phyloP scores from a whole-genome alignment of 2,888 invertebrate species.

The Drosophila atroscutellata region DNA sequence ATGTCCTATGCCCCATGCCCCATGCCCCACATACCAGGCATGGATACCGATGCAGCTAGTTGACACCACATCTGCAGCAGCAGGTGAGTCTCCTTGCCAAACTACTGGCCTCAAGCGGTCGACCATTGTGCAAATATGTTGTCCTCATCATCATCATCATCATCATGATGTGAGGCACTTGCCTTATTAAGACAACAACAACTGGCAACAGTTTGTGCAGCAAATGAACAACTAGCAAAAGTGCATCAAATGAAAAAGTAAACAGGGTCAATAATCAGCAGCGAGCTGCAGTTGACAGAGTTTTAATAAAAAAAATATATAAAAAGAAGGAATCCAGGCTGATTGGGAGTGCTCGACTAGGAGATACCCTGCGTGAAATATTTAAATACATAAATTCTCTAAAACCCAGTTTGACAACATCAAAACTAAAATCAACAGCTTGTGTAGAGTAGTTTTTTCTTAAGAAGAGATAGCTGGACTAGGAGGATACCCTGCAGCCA shows the following conservation, averaged over 20 bases:
- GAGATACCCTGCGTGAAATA: background rate
- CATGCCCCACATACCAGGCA: background rate
- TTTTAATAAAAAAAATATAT: background rate
- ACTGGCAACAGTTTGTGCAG: slow-evolving; percentile 26
- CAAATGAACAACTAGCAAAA: background rate
- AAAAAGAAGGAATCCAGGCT: background rate
- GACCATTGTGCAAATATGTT: slow-evolving; percentile 37
- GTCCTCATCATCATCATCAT: background rate
- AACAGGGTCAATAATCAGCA: background rate
- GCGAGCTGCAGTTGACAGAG: background rate
- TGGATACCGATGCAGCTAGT: slow-evolving; percentile 61
- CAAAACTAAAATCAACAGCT: background rate
- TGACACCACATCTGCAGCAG: slow-evolving; percentile 53
- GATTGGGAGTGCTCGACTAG: background rate
- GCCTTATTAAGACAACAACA: slow-evolving; percentile 47
- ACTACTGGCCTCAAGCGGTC: slow-evolving; percentile 35
- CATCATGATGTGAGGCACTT: slow-evolving; percentile 22
- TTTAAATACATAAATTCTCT: background rate
- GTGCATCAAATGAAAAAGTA: background rate
- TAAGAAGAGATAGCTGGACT: background rate
- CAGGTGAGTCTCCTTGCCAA: slow-evolving; percentile 26
- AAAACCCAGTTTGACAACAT: background rate
- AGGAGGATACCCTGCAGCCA: background rate
- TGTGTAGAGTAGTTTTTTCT: too few species aligned
- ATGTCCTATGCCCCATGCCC: background rate